A percentile compares a stretch with the other conserved stretches of the same genome.
Conservation (phyloP, 2,888 invertebrate species). For the Drosophila sordidula region DNA sequence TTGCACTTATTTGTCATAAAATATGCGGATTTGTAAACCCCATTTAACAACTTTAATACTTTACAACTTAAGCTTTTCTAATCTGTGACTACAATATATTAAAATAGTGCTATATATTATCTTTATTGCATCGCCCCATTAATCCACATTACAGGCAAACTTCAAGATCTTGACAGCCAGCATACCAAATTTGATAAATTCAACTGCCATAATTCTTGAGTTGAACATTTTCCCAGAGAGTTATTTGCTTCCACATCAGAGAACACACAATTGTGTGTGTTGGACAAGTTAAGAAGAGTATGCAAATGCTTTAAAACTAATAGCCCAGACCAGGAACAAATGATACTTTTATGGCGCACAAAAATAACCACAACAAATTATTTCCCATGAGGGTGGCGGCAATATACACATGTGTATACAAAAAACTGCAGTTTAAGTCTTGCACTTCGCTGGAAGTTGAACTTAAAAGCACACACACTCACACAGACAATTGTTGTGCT, state of each 20-base stretch:
- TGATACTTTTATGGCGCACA: constrained; percentile 42
- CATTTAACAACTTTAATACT: too few species aligned
- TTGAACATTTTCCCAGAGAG: not conserved
- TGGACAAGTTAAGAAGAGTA: constrained; percentile 8
- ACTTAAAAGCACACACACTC: constrained; percentile 24
- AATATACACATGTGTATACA: not conserved
- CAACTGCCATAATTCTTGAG: not conserved
- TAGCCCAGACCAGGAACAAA: constrained; percentile 38
- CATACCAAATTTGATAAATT: not conserved
- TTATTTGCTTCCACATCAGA: constrained; percentile 6
- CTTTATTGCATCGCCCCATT: not conserved
- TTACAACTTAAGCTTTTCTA: too few species aligned
- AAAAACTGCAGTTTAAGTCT: constrained; percentile 46
- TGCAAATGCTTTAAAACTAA: constrained; percentile 51
- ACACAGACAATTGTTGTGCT: constrained; percentile 7
- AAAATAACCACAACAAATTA: constrained; percentile 58
- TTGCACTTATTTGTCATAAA: too few species aligned
- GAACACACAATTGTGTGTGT: not conserved
- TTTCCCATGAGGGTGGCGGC: constrained; percentile 29
- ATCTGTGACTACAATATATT: not conserved
- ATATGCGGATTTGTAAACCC: too few species aligned
- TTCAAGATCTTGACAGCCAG: not conserved
- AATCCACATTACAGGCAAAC: not conserved
- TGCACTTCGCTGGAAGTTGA: constrained; percentile 52
- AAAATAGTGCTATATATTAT: not conserved